phyloP scores from a whole-genome alignment of 1,140 invertebrate species.

The Subanguina moxae region DNA sequence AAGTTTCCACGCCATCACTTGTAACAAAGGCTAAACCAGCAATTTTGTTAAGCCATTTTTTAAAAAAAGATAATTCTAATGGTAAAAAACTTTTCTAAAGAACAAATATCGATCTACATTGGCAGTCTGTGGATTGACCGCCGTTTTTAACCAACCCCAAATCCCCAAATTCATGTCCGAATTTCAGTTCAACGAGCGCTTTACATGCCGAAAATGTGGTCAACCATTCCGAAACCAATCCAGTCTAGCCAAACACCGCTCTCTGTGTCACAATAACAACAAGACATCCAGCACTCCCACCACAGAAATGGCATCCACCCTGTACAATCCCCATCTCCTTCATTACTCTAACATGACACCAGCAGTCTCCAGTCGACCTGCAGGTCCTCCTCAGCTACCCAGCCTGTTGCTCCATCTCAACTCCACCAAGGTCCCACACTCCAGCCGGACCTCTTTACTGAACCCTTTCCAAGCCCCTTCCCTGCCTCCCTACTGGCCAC shows the following conservation, averaged over 20 bases:
- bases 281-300: not conserved
- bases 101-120: no score
- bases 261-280: slow-evolving; percentile 25
- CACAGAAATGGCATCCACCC: slow-evolving; percentile 40
- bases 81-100: no score
- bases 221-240: slow-evolving; percentile 37
- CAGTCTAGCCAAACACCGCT: slow-evolving; percentile 47
- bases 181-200: slow-evolving; percentile 37
- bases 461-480: not conserved
- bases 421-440: not conserved
- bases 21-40: no score
- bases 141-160: no score
- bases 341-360: slow-evolving; percentile 18
- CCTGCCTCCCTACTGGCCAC: slow-evolving; percentile 57
- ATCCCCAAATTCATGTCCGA: no score
- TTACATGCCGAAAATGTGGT: slow-evolving; percentile 41
- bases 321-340: slow-evolving; percentile 45
- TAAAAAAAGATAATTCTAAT: no score
- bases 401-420: slow-evolving; percentile 6
- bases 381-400: slow-evolving; percentile 8
- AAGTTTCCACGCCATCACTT: no score
- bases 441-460: not conserved
- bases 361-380: slow-evolving; percentile 9
- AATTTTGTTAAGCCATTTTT: no score
- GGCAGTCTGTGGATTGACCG: no score